These are phyloP conservation scores for Pungitius pungitius DNA, from an alignment of 2,113 vertebrate species.

Conservation along the genomic window DNA sequence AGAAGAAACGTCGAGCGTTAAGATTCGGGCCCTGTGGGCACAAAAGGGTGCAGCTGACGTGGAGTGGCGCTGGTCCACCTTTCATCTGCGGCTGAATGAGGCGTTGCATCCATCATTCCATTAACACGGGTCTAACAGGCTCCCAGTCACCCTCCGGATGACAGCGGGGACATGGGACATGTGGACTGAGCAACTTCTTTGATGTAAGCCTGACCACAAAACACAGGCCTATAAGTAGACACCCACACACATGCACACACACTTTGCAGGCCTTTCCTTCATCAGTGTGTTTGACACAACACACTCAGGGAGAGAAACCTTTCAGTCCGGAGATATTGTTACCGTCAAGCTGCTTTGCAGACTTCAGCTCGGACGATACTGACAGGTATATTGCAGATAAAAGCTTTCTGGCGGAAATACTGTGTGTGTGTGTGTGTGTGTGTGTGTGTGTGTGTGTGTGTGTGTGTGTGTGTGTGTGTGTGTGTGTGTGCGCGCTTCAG, in stretches of 20 bases:
- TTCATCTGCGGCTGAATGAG: conserved; percentile 68
- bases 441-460: not conserved
- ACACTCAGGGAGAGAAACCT: conserved; percentile 22
- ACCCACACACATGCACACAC: conserved; percentile 8
- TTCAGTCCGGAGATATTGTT: conserved; percentile 48
- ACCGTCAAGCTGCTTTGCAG: conserved; percentile 29
- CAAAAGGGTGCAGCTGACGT: conserved; percentile 53
- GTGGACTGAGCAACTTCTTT: conserved; percentile 63
- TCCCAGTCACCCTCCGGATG: conserved; percentile 54
- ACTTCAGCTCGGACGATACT: conserved; percentile 40
- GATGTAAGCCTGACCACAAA: conserved; percentile 63
- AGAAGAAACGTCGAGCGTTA: conserved; percentile 45
- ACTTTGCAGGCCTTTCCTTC: conserved; percentile 19
- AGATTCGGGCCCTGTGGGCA: conserved; percentile 50
- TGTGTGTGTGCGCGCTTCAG: conserved; percentile 9
- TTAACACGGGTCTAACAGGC: conserved; percentile 64
- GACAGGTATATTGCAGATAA: conserved; percentile 55
- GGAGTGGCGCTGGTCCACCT: conserved; percentile 56
- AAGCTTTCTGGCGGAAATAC: conserved; percentile 42
- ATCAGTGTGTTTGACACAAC: conserved; percentile 23
- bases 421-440: conserved; percentile 3
- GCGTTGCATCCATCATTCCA: conserved; percentile 74
- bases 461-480: conserved; percentile 1
- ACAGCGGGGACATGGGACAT: conserved; percentile 66
- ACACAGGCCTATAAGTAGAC: conserved; percentile 51